These are phyloP conservation scores for Oriolus oriolus DNA, from an alignment of 2,113 vertebrate genomes.

Conservation along the genomic window DNA sequence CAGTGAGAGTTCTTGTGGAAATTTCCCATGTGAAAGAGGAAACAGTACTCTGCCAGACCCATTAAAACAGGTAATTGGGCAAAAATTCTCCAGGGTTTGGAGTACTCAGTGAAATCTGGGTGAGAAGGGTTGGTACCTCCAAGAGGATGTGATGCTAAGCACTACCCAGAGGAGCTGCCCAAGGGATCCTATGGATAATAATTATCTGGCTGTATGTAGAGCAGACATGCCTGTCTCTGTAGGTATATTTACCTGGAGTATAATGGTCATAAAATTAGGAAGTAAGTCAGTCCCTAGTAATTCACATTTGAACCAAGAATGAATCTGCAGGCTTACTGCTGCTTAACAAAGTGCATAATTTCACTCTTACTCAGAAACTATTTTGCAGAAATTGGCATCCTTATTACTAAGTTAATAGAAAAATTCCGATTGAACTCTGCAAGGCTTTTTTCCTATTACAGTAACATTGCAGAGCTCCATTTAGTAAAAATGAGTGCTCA, in stretches of 20 bases:
- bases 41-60: background rate
- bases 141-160: background rate
- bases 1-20: background rate
- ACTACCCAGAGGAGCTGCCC: background rate
- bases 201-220: background rate
- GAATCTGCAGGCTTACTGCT: background rate
- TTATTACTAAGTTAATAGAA: constrained; percentile 66
- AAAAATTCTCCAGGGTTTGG: background rate
- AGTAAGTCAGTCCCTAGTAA: constrained; percentile 6
- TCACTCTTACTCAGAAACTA: background rate
- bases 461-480: constrained; percentile 38
- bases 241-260: background rate
- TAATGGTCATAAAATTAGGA: background rate
- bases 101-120: background rate
- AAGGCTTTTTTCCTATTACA: constrained; percentile 39
- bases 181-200: background rate
- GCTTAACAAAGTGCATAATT: constrained; percentile 25
- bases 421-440: constrained; percentile 53
- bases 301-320: background rate
- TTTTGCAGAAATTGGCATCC: constrained; percentile 57
- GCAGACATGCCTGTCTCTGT: background rate
- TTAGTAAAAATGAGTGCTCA: constrained; percentile 49
- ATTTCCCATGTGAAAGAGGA: background rate
- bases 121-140: background rate
- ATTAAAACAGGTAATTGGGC: background rate